These are phyloP conservation scores for Homarus gammarus DNA, from an alignment of 2,888 invertebrate species.

Conservation along the genomic window DNA sequence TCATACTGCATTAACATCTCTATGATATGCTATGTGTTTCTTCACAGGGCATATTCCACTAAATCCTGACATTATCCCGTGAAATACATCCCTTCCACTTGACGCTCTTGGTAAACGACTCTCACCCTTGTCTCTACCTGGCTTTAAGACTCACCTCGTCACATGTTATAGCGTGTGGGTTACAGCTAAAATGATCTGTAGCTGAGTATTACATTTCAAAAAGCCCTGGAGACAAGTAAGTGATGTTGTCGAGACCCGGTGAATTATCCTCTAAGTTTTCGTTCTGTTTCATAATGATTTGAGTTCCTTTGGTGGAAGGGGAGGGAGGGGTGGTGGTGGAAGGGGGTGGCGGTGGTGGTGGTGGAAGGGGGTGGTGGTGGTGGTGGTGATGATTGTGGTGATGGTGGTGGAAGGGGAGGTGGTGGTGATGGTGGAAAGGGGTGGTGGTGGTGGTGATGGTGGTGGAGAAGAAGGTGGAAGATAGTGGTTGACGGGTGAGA, in stretches of 20 bases:
- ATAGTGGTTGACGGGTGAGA: too few relatives aligned
- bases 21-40: conserved; percentile 52
- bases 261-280: conserved; percentile 16
- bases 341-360: neutral
- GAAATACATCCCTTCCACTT: conserved; percentile 28
- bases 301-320: neutral
- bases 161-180: neutral
- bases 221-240: conserved; percentile 70
- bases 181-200: conserved; percentile 17
- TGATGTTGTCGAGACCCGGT: conserved; percentile 65
- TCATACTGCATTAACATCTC: conserved; percentile 50
- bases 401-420: conserved; percentile 5
- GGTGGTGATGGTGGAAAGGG: conserved; percentile 5
- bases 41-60: conserved; percentile 50
- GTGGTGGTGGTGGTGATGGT: too few relatives aligned
- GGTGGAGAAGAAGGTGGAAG: too few relatives aligned
- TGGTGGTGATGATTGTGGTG: neutral
- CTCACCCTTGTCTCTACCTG: neutral
- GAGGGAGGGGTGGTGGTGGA: too few relatives aligned
- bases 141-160: neutral
- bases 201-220: conserved; percentile 69
- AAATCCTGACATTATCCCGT: conserved; percentile 48
- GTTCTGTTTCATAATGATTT: conserved; percentile 26
- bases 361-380: neutral
- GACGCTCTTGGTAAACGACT: neutral